Conservation (phyloP, 2,888 invertebrate genomes). For the Anodontia alba region DNA sequence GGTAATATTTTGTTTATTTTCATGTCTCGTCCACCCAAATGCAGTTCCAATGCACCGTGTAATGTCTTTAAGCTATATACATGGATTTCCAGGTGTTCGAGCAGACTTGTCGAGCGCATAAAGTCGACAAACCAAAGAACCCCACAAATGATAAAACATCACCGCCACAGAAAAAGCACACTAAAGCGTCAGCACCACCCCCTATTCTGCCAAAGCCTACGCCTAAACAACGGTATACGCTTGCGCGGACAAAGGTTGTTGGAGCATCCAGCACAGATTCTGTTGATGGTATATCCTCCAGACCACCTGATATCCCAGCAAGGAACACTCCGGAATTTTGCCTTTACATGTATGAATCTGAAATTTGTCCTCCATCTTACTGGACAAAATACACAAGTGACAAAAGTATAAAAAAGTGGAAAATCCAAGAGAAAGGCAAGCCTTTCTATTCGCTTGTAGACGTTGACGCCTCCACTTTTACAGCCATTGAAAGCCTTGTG, state of each 20-base stretch:
- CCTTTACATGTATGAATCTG: conserved; percentile 45
- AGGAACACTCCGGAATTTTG: conserved; percentile 61
- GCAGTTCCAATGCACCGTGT: too few species aligned
- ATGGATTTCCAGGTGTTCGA: neutral
- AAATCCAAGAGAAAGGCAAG: conserved; percentile 32
- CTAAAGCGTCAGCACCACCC: too few species aligned
- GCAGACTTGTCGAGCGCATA: neutral
- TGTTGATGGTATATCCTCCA: neutral
- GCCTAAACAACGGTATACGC: neutral
- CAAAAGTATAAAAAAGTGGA: conserved; percentile 58
- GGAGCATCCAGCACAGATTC: neutral
- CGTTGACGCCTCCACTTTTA: conserved; percentile 52
- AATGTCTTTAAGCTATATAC: too few species aligned
- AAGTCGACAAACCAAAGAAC: neutral
- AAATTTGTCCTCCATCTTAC: conserved; percentile 49
- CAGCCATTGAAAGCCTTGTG: conserved; percentile 59
- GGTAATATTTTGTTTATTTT: too few species aligned
- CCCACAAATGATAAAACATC: neutral
- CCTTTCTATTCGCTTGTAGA: conserved; percentile 22
- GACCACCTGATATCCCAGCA: conserved; percentile 25
- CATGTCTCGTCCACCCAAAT: too few species aligned
- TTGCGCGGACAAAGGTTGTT: too few species aligned
- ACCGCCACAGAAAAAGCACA: neutral
- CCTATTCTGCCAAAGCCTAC: neutral
- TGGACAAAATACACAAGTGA: conserved; percentile 58